A percentile compares a stretch with the other conserved stretches of the same genome.
These are phyloP conservation scores for Sapayoa aenigma DNA, from an alignment of 2,113 vertebrate species.

Conservation along the genomic window DNA sequence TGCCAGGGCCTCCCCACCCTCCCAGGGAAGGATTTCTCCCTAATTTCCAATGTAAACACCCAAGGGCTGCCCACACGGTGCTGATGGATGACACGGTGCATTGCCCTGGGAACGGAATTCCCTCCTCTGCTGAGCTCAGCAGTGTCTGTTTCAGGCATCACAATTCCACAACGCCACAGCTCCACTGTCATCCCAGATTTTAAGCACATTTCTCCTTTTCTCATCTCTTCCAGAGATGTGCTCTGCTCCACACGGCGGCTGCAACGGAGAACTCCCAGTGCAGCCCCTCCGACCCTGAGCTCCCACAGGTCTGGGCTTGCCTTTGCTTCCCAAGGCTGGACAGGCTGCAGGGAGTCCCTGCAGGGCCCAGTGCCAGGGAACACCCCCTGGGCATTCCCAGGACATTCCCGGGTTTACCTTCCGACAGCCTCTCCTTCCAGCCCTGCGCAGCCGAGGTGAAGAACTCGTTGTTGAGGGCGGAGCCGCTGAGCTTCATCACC, in stretches of 20 bases:
- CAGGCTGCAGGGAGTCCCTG: not conserved
- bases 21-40: not conserved
- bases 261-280: not conserved
- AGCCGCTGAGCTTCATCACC: slow-evolving; percentile 88
- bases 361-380: not conserved
- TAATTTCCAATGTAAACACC: not conserved
- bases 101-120: not conserved
- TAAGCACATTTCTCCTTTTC: not conserved
- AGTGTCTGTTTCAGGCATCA: not conserved
- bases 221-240: not conserved
- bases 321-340: not conserved
- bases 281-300: not conserved
- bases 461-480: slow-evolving; percentile 97
- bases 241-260: not conserved
- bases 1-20: not conserved
- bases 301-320: rapidly evolving
- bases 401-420: slow-evolving; percentile 75
- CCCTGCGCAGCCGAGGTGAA: slow-evolving; percentile 96
- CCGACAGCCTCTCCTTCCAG: slow-evolving; percentile 94
- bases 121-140: not conserved
- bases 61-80: not conserved
- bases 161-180: not conserved
- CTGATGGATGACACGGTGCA: not conserved
- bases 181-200: not conserved
- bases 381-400: rapidly evolving